phyloP scores from a whole-genome alignment of 2,797 vertebrate species.

The Melanogrammus aeglefinus region DNA sequence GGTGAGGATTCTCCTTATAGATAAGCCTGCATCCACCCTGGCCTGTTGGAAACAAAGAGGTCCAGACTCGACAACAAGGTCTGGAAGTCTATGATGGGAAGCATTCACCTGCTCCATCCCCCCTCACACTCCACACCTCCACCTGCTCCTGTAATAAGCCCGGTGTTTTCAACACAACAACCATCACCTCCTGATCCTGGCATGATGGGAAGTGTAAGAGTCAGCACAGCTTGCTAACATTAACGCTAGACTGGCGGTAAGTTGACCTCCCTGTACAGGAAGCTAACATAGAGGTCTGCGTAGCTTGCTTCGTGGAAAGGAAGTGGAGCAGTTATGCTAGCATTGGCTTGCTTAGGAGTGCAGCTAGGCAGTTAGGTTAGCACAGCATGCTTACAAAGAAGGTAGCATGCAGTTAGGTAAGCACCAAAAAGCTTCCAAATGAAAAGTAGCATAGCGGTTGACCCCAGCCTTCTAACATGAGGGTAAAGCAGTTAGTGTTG shows the following conservation, averaged over 20 bases:
- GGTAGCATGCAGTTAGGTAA: background rate
- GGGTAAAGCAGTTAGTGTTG: too few species aligned
- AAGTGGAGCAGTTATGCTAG: background rate
- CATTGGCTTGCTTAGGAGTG: background rate
- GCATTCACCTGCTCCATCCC: background rate
- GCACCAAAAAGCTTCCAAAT: background rate
- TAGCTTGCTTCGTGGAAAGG: background rate
- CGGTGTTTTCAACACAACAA: background rate
- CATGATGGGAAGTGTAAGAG: background rate
- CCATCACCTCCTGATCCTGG: background rate
- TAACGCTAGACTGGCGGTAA: background rate
- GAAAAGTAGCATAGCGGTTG: background rate
- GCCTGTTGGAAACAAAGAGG: slow-evolving; percentile 25
- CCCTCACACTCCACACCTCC: background rate
- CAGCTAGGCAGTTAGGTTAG: background rate
- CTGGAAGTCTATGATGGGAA: background rate
- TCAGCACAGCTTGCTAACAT: background rate
- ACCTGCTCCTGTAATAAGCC: background rate
- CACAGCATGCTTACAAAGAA: background rate
- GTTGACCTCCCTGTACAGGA: background rate
- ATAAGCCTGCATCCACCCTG: slow-evolving; percentile 51
- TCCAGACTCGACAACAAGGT: background rate
- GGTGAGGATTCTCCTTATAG: slow-evolving; percentile 64
- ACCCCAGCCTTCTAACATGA: background rate
- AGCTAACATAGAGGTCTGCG: background rate